Base-by-base conservation (phyloP, 1,140 invertebrate species). In the Formica selysi region DNA sequence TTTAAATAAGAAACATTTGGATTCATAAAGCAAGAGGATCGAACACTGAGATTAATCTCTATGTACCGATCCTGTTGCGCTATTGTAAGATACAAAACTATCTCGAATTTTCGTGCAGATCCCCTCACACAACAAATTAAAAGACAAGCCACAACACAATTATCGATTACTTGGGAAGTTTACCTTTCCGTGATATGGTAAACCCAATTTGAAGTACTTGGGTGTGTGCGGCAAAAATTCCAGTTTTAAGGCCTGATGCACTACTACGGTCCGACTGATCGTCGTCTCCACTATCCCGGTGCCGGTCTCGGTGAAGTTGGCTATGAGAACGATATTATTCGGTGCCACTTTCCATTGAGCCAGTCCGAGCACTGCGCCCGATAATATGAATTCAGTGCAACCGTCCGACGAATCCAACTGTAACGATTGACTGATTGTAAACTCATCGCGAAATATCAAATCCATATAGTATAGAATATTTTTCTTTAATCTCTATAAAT, bases 111-210 rank as follows among this genome's bases (percentile, higher is more conserved):
- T 13, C 13, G 26, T 62, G 22, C 59, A 51, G 5, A 8, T 51
- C 0, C 3, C 16, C 70, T 73, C 10, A 22, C 5, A 26, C 13
- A 36, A 38, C 22, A 41, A 65, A 32, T 57, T 48, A 36, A 44
- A 86, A 68, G 1, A 68, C 6, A 11, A 65, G 19, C 29, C 13
- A 36, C 54, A 5, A 38, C 13, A 36, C 54, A 5, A 38, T 48
- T 70, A 81, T 62, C 4, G 22, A 29, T 71, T 54, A 73, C 36
- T 87, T 62, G 36, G 19, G 26, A 71, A 1, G n/a, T 44, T 89
- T 88, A 96, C 96, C 94, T 96, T 96, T 85, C 96, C 95, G 87
- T 96, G 96, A 89, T 97, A 96, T 1, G 97, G 97, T 57, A 97
- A 92, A 41, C 96, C 96, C 0, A 96, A 96, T 86, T 97, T 97